Conservation (phyloP, 2,888 invertebrate species). For the Drosophila merina region DNA sequence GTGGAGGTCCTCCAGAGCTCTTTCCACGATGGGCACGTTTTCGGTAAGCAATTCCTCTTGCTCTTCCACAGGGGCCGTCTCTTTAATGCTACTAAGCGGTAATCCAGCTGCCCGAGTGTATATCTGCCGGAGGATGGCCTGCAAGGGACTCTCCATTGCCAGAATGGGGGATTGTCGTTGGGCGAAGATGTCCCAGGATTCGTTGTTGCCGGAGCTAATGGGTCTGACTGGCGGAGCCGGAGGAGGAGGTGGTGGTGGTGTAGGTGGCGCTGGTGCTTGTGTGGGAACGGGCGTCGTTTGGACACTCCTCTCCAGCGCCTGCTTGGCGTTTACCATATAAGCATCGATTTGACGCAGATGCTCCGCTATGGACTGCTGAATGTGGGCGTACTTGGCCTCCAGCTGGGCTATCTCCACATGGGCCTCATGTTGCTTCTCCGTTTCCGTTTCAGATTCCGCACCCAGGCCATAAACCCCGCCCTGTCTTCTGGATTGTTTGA, state of each 20-base stretch:
- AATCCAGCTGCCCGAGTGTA: slow-evolving; percentile 65
- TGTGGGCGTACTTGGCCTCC: slow-evolving; percentile 81
- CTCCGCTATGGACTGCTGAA: slow-evolving; percentile 82
- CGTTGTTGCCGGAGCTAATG: slow-evolving; percentile 27
- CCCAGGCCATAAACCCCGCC: slow-evolving; percentile 52
- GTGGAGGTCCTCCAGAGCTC: slow-evolving; percentile 79
- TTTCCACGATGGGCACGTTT: slow-evolving; percentile 82
- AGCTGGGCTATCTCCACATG: slow-evolving; percentile 76
- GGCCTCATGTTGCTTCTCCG: slow-evolving; percentile 59
- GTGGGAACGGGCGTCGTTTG: slow-evolving; percentile 40
- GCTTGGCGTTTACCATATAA: slow-evolving; percentile 83
- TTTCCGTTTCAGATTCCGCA: slow-evolving; percentile 13
- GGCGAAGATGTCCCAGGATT: slow-evolving; percentile 58
- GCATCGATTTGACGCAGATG: slow-evolving; percentile 82
- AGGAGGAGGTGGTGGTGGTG: slow-evolving; percentile 14
- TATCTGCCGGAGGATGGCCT: slow-evolving; percentile 75
- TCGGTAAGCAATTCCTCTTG: slow-evolving; percentile 59
- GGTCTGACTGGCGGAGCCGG: slow-evolving; percentile 7
- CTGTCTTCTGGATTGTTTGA: slow-evolving; percentile 48
- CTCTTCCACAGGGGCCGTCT: slow-evolving; percentile 8
- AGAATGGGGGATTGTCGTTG: slow-evolving; percentile 62
- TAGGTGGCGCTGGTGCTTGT: slow-evolving; percentile 6
- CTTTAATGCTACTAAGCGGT: slow-evolving; percentile 36
- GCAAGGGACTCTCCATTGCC: slow-evolving; percentile 76
- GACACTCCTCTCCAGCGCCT: slow-evolving; percentile 75